These are phyloP conservation scores for Mus caroli DNA, from an alignment of 2,797 vertebrate genomes.

Conservation along the genomic window DNA sequence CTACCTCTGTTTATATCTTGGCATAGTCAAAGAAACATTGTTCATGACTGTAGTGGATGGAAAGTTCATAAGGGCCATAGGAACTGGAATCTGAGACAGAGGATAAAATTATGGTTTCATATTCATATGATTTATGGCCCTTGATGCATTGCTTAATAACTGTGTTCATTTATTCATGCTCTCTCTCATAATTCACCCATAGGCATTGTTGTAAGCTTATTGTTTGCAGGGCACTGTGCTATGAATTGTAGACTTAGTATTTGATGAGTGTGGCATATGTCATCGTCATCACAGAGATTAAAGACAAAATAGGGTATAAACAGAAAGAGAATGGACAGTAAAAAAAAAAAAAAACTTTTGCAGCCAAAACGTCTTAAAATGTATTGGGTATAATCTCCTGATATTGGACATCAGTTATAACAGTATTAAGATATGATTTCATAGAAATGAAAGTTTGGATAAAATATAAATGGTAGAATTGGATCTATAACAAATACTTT, in stretches of 20 bases:
- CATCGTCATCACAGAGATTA: neutral
- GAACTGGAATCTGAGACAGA: neutral
- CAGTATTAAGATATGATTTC: constrained; percentile 48
- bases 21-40: neutral
- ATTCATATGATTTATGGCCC: neutral
- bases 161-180: neutral
- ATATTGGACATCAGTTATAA: neutral
- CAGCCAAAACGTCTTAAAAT: neutral
- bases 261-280: neutral
- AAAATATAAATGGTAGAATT: neutral
- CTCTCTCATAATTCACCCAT: neutral
- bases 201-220: neutral
- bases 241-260: neutral
- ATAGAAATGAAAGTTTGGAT: constrained; percentile 23
- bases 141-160: neutral
- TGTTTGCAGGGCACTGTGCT: neutral
- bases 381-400: neutral
- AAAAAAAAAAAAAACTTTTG: neutral
- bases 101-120: constrained; percentile 4
- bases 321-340: neutral
- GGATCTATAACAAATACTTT: neutral
- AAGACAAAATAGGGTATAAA: neutral
- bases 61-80: neutral
- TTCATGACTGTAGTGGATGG: neutral
- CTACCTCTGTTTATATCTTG: neutral